These are phyloP conservation scores for Boloria euphrosyne DNA, from an alignment of 2,888 invertebrate genomes.

Conservation along the genomic window DNA sequence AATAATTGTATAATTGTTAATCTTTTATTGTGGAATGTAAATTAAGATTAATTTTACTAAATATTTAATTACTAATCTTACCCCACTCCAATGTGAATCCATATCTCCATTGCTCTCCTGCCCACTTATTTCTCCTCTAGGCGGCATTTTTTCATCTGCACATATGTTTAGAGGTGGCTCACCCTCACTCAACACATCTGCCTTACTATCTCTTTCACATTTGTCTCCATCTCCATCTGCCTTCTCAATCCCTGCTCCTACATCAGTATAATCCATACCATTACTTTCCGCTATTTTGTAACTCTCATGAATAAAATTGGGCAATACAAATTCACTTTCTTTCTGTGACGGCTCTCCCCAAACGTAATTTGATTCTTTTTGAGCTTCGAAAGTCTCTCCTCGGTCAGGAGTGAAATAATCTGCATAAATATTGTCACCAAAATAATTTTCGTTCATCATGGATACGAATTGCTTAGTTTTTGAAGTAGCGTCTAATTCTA, in stretches of 20 bases:
- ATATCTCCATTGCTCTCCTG: slow-evolving; percentile 93
- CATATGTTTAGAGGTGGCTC: slow-evolving; percentile 85
- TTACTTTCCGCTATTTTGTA: slow-evolving; percentile 71
- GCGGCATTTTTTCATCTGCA: slow-evolving; percentile 93
- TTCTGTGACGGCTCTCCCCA: slow-evolving; percentile 74
- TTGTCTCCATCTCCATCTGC: slow-evolving; percentile 50
- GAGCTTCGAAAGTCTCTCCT: slow-evolving; percentile 67
- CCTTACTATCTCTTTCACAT: slow-evolving; percentile 65
- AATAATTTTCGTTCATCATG: slow-evolving; percentile 78
- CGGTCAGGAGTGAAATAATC: slow-evolving; percentile 75
- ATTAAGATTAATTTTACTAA: slow-evolving; percentile 23
- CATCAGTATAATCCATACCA: slow-evolving; percentile 62
- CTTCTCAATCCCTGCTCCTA: slow-evolving; percentile 48
- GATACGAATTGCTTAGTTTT: slow-evolving; percentile 75
- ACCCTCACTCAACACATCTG: slow-evolving; percentile 64
- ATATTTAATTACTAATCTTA: slow-evolving; percentile 58
- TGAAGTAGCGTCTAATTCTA: slow-evolving; percentile 67
- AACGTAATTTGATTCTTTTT: slow-evolving; percentile 58
- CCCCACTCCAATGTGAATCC: slow-evolving; percentile 89
- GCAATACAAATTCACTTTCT: slow-evolving; percentile 70
- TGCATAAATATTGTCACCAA: slow-evolving; percentile 75
- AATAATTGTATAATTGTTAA: slow-evolving; percentile 36
- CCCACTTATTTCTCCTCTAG: slow-evolving; percentile 92
- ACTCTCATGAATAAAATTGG: slow-evolving; percentile 75
- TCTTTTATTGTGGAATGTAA: slow-evolving; percentile 28